Base-by-base conservation (phyloP, 2,888 invertebrate species). In the Drosophila lacicola region DNA sequence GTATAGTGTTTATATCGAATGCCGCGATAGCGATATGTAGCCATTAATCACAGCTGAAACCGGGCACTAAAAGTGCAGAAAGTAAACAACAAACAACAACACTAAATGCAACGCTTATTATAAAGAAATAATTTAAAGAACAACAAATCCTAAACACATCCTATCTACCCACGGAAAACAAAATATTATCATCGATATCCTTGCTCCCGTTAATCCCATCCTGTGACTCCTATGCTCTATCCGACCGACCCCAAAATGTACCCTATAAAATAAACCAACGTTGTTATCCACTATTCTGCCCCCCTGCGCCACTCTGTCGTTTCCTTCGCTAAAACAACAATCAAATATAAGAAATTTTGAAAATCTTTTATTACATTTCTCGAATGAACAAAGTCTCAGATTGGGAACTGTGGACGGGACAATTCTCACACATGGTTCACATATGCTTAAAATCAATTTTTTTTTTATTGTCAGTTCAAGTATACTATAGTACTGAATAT, bases 371-470 rank as follows among this genome's bases (percentile, higher is more conserved):
- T 70, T 77, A 63, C 51, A 78, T 79, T 83, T 82, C 80, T 80
- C 67, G 17, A 85, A 79, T 70, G 68, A 84, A 87, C 67, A 77
- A 88, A 89, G 90, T 93, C 94, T 94, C 95, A 95, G 95, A 95
- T 95, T 95, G 95, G 95, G 95, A 95, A 94, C 95, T 95, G 95
- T 94, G 94, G 95, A 95, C 95, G 94, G 95, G 94, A 94, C 95
- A 95, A 91, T 95, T 95, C 95, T 95, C 95, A 95, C 95, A 95
- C 95, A 95, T 94, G 89, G 91, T 92, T 92, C 91, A 91, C 90
- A 92, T 91, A 91, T 92, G 92, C 91, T 86, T 88, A 74, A 80
- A 80, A 54, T 49, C 51, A 51, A 64, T 57, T 34, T 8, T 49
- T 39, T 44, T 66, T 53, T 67, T 56, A 49, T 33, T 67, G 67